A percentile compares a stretch with the other conserved stretches of the same genome.
These are phyloP conservation scores for Eristalis pertinax DNA, from an alignment of 2,888 invertebrate genomes.

Conservation along the genomic window DNA sequence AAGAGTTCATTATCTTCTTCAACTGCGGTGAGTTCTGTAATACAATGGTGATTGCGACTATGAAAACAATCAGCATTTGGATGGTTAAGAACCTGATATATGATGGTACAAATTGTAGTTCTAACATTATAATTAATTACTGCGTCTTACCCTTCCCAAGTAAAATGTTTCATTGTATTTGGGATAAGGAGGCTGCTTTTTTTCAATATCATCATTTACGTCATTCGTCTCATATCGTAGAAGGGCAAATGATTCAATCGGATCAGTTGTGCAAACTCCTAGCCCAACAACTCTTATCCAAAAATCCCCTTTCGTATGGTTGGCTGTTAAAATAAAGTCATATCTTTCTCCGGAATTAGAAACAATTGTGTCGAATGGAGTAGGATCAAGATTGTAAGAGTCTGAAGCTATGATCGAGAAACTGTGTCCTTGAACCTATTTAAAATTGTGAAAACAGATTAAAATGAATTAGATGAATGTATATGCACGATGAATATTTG, in stretches of 20 bases:
- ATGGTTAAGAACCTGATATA: slow-evolving; percentile 73
- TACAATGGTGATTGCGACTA: slow-evolving; percentile 67
- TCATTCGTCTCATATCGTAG: slow-evolving; percentile 73
- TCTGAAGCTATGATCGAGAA: slow-evolving; percentile 79
- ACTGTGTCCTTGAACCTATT: slow-evolving; percentile 77
- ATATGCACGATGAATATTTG: neutral
- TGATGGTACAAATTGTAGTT: neutral
- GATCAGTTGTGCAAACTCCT: slow-evolving; percentile 73
- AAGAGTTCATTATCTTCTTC: slow-evolving; percentile 71
- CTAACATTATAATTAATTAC: neutral
- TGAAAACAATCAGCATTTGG: slow-evolving; percentile 74
- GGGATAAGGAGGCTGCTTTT: slow-evolving; percentile 64
- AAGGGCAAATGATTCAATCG: slow-evolving; percentile 75
- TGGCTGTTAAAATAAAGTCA: slow-evolving; percentile 81
- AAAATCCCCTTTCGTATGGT: slow-evolving; percentile 78
- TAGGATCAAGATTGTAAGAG: slow-evolving; percentile 76
- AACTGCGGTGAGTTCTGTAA: slow-evolving; percentile 71
- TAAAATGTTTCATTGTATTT: slow-evolving; percentile 65
- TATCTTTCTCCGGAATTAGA: slow-evolving; percentile 82
- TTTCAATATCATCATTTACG: neutral
- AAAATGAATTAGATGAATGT: neutral
- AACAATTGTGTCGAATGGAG: slow-evolving; percentile 75
- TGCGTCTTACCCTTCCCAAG: slow-evolving; percentile 54
- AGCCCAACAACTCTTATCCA: slow-evolving; percentile 75
- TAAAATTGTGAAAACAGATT: neutral